These are phyloP conservation scores for Copsychus sechellarum DNA, from an alignment of 2,113 vertebrate genomes.

Conservation along the genomic window DNA sequence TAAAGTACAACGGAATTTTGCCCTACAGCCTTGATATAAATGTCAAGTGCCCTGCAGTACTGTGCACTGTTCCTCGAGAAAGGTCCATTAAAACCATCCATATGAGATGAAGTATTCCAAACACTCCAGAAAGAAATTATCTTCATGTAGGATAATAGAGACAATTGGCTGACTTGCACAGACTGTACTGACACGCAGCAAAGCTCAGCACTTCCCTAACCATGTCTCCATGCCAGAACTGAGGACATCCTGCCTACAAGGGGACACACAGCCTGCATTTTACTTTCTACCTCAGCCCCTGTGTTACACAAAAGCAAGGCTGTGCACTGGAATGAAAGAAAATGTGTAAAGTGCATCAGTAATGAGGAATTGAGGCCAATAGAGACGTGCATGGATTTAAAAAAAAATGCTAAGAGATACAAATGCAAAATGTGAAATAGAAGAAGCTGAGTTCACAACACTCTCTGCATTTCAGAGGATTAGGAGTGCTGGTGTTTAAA, in stretches of 20 bases:
- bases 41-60: conserved; percentile 15
- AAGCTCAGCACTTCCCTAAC: neutral
- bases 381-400: neutral
- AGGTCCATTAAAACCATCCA: conserved; percentile 29
- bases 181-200: neutral
- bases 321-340: neutral
- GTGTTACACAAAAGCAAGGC: neutral
- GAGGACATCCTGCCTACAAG: neutral
- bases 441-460: conserved; percentile 49
- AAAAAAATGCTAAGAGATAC: neutral
- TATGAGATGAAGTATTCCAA: conserved; percentile 8
- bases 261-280: neutral
- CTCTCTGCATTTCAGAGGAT: conserved; percentile 10
- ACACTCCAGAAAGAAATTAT: conserved; percentile 8
- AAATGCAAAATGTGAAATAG: conserved; percentile 60
- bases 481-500: conserved; percentile 25
- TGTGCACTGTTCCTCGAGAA: conserved; percentile 23
- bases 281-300: neutral
- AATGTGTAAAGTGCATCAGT: neutral
- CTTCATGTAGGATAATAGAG: neutral
- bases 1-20: neutral
- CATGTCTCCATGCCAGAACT: neutral
- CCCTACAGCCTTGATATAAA: conserved; percentile 29
- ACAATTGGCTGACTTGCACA: neutral
- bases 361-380: neutral